These are phyloP conservation scores for Drosophila tsacasi DNA, from an alignment of 1,140 invertebrate species.

Conservation along the genomic window DNA sequence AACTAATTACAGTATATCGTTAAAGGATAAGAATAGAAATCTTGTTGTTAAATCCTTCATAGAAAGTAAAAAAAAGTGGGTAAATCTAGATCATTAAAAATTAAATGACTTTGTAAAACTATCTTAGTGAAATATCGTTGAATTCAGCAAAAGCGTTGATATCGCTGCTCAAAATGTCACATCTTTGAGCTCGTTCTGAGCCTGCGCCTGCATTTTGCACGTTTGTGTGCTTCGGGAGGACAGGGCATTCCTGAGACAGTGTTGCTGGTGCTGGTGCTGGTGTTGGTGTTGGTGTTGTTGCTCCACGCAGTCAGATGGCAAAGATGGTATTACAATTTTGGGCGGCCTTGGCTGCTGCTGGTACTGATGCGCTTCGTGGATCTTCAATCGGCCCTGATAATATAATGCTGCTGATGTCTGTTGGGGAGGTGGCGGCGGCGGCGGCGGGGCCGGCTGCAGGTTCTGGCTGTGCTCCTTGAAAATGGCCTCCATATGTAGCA, in stretches of 20 bases:
- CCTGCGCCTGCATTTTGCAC: slow-evolving; percentile 87
- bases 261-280: slow-evolving; percentile 28
- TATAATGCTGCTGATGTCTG: slow-evolving; percentile 35
- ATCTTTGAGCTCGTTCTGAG: slow-evolving; percentile 89
- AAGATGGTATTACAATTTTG: slow-evolving; percentile 16
- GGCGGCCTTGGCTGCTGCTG: slow-evolving; percentile 24
- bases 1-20: neutral
- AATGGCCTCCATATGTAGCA: slow-evolving; percentile 89
- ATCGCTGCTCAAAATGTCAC: slow-evolving; percentile 86
- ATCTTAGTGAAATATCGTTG: slow-evolving; percentile 20
- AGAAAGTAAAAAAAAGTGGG: slow-evolving; percentile 8
- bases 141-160: slow-evolving; percentile 3
- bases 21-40: slow-evolving; percentile 1
- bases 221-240: slow-evolving; percentile 76
- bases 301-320: slow-evolving; percentile 17
- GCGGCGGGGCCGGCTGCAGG: slow-evolving; percentile 53
- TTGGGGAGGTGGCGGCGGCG: neutral
- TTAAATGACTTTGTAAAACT: slow-evolving; percentile 17
- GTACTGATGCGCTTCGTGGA: slow-evolving; percentile 29
- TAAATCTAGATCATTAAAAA: slow-evolving; percentile 11
- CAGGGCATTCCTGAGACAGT: slow-evolving; percentile 21
- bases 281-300: slow-evolving; percentile 12
- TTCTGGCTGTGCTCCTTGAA: slow-evolving; percentile 85
- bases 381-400: slow-evolving; percentile 40
- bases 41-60: slow-evolving; percentile 16